phyloP scores from a whole-genome alignment of 2,888 invertebrate genomes.

The Euphydryas editha region DNA sequence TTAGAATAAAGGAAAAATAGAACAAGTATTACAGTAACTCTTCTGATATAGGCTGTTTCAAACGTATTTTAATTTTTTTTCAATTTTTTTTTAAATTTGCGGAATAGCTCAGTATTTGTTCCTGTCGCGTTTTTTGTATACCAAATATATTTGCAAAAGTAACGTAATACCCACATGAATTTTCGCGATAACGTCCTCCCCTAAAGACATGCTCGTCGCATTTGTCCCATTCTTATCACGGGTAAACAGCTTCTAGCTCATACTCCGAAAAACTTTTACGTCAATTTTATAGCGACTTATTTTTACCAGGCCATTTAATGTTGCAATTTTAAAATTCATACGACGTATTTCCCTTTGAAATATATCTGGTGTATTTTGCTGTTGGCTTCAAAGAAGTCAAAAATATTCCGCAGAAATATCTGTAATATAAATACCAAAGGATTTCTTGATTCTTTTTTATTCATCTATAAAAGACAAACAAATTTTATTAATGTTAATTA shows the following conservation, averaged over 20 bases:
- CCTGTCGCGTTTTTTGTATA: constrained; percentile 28
- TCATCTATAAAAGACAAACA: no score
- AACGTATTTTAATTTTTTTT: not conserved
- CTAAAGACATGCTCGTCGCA: constrained; percentile 38
- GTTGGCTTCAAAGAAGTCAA: not conserved
- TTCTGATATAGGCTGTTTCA: not conserved
- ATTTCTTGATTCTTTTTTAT: no score
- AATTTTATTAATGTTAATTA: no score
- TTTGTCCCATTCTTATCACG: constrained; percentile 56
- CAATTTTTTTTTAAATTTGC: not conserved
- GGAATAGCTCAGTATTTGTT: constrained; percentile 13
- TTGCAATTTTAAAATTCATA: constrained; percentile 9
- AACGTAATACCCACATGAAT: constrained; percentile 41
- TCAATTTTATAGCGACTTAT: constrained; percentile 20
- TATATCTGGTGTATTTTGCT: not conserved
- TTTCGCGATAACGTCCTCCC: constrained; percentile 37
- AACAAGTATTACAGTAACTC: not conserved
- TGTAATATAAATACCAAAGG: not conserved
- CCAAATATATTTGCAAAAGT: constrained; percentile 33
- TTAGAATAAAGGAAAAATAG: no score
- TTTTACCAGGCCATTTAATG: constrained; percentile 9
- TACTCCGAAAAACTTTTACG: constrained; percentile 30
- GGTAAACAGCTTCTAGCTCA: constrained; percentile 56
- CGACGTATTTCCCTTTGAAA: not conserved
- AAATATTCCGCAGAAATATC: not conserved